phyloP scores from a whole-genome alignment of 2,113 vertebrate genomes.

The Damaliscus lunatus region DNA sequence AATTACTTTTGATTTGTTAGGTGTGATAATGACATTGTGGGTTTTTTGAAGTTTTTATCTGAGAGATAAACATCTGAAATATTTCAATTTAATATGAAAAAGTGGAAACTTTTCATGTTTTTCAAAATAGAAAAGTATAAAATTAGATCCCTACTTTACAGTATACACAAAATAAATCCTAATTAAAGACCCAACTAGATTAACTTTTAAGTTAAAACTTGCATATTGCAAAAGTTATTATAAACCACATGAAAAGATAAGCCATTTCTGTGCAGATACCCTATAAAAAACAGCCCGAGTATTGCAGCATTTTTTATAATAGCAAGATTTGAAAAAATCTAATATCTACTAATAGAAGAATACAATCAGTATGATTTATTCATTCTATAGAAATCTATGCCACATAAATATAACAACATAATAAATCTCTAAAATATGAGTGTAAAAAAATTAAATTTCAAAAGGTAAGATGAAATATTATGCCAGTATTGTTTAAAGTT shows the following conservation, averaged over 20 bases:
- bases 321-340: background rate
- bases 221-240: background rate
- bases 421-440: background rate
- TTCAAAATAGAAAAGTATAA: background rate
- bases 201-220: background rate
- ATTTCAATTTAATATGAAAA: background rate
- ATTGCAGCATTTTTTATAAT: background rate
- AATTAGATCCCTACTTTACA: conserved; percentile 4
- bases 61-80: background rate
- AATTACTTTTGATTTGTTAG: background rate
- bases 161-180: background rate
- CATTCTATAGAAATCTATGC: background rate
- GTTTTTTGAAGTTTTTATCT: background rate
- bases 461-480: background rate
- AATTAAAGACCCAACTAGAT: background rate
- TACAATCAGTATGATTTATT: background rate
- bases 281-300: background rate
- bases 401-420: too few relatives aligned
- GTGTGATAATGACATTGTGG: background rate
- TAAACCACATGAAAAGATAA: background rate
- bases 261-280: background rate
- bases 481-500: background rate
- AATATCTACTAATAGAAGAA: background rate
- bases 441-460: background rate
- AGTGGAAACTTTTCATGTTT: background rate